Conservation (phyloP, 2,888 invertebrate genomes). For the Labia minor region DNA sequence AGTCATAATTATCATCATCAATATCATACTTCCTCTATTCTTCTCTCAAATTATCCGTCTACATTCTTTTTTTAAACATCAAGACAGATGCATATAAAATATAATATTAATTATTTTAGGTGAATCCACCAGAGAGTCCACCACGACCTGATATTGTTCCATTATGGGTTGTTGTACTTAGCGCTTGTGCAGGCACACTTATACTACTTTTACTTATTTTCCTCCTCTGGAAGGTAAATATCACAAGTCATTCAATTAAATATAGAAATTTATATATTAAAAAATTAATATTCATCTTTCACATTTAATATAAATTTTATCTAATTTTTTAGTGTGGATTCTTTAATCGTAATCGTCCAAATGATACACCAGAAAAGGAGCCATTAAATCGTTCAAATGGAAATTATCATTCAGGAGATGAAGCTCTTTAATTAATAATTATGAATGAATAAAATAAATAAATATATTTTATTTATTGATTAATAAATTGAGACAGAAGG, state of each 20-base stretch:
- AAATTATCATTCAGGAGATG: conserved; percentile 55
- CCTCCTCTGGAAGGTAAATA: conserved; percentile 65
- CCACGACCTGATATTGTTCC: conserved; percentile 60
- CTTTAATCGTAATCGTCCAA: conserved; percentile 81
- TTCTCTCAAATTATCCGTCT: no score
- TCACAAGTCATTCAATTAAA: conserved; percentile 24
- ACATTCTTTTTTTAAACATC: no score
- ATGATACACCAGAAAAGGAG: conserved; percentile 70
- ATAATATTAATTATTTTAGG: conserved; percentile 26
- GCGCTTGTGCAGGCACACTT: conserved; percentile 70
- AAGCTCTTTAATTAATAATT: conserved; percentile 33
- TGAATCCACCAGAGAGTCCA: conserved; percentile 52
- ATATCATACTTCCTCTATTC: no score
- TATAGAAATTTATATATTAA: not conserved
- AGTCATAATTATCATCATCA: no score
- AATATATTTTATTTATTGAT: no score
- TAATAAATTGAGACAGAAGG: no score
- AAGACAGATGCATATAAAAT: no score
- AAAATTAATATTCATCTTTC: conserved; percentile 16
- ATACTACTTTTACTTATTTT: conserved; percentile 67
- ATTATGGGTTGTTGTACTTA: conserved; percentile 75
- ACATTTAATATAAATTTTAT: no score
- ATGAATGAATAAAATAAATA: no score
- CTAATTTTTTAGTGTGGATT: conserved; percentile 65
- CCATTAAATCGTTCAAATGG: conserved; percentile 64